Evolutionary conservation across 2,113 vertebrate species (phyloP), one percentile per base, ranked within the genome.

Genomic region (Nesogale talazaci): DNA sequence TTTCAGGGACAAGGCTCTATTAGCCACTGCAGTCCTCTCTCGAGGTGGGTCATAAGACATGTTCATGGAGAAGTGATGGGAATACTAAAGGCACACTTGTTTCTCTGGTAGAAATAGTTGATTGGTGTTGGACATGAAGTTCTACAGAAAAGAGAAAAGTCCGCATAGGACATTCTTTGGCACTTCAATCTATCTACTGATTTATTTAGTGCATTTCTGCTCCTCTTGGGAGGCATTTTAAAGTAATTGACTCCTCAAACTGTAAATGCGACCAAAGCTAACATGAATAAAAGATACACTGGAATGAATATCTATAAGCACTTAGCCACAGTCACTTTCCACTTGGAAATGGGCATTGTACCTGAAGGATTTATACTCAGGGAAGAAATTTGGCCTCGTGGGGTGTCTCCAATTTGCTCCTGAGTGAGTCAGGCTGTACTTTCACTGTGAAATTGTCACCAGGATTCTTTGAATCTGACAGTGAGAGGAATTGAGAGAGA

Each of bases 331-430:
- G 94, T 75, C 92, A 81, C 92, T 95, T 88, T 90, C 40, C 52
- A 80, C 67, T 92, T 89, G 40, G 77, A 95, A 94, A 88, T 90
- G 65, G 93, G 38, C 65, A 83, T 93, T 0, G 1, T 19, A 93
- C 88, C 92, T 92, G 94, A 95, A 94, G 95, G 95, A 96, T 96
- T 96, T 95, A 95, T 83, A 77, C 75, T 95, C 93, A 97, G 83
- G 91, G 96, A 94, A 94, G 91, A 90, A 90, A 70, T 92, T 82
- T 91, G 63, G 94, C 82, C 91, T 57, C 16, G 16, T 74, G 11
- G 2, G 67, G 79, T 46, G 75, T 57, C 83, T 95, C 46, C 87
- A 72, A 46, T 95, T 92, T 91, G 83, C 82, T 94, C 78, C 52
- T 10, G 23, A 93, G 74, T 65, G 79, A 94, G 82, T 56, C 5